Percentiles rank a stretch among this genome's conserved stretches.
These are phyloP conservation scores for Phalloptychus januarius DNA, from an alignment of 2,797 vertebrate species.

Conservation along the genomic window DNA sequence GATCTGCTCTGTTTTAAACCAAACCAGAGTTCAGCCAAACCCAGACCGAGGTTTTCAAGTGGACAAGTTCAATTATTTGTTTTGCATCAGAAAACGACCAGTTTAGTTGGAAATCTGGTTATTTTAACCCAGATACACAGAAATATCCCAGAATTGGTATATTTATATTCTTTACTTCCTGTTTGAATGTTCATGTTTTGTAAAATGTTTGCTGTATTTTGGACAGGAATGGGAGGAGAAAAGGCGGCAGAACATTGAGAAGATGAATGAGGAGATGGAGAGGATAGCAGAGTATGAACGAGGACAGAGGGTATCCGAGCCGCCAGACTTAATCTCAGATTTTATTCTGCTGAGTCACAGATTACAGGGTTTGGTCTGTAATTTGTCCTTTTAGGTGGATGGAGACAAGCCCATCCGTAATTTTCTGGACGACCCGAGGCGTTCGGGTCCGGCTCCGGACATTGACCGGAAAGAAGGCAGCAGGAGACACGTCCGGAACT, in stretches of 20 bases:
- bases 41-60: too few relatives aligned
- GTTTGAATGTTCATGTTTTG: neutral
- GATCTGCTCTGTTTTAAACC: too few relatives aligned
- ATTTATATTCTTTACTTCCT: neutral
- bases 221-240: conserved; percentile 93
- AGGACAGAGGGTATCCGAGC: conserved; percentile 83
- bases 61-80: too few relatives aligned
- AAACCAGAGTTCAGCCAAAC: too few relatives aligned
- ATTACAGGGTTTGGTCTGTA: neutral
- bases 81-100: too few relatives aligned
- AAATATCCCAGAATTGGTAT: neutral
- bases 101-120: neutral
- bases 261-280: conserved; percentile 97
- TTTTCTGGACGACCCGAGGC: conserved; percentile 91
- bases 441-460: conserved; percentile 83
- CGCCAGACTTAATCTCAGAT: neutral
- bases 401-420: conserved; percentile 89
- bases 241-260: conserved; percentile 91
- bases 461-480: conserved; percentile 89
- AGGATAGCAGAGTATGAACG: conserved; percentile 92
- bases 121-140: neutral
- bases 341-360: neutral
- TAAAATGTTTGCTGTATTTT: neutral
- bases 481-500: conserved; percentile 89
- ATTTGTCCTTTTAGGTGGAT: conserved; percentile 69